These are phyloP conservation scores for Plectus sambesii DNA, from an alignment of 1,140 invertebrate genomes.

Conservation along the genomic window DNA sequence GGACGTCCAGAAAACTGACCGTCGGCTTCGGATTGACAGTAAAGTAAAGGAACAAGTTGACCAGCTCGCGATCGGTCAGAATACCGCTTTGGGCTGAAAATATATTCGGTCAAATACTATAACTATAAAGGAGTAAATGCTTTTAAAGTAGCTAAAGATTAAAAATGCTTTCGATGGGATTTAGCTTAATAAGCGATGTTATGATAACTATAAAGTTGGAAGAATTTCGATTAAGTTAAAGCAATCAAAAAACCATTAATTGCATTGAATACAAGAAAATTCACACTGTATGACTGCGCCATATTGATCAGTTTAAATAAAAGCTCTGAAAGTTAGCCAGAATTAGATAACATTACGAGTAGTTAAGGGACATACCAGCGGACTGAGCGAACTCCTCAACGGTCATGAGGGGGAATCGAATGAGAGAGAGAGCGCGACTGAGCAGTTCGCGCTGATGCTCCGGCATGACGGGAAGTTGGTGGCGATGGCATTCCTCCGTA, in stretches of 20 bases:
- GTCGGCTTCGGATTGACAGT: slow-evolving; percentile 65
- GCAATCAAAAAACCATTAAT: not conserved
- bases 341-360: too few relatives aligned
- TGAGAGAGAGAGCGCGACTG: slow-evolving; percentile 57
- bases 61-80: slow-evolving; percentile 62
- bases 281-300: too few relatives aligned
- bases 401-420: slow-evolving; percentile 74
- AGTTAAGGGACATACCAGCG: slow-evolving; percentile 54
- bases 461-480: slow-evolving; percentile 57
- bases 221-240: not conserved
- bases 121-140: too few relatives aligned
- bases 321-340: too few relatives aligned
- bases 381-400: slow-evolving; percentile 73
- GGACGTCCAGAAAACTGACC: slow-evolving; percentile 56
- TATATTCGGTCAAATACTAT: too few relatives aligned
- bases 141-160: too few relatives aligned
- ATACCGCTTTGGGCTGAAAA: slow-evolving; percentile 52
- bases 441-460: slow-evolving; percentile 62
- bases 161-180: not conserved
- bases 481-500: slow-evolving; percentile 62
- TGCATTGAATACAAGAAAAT: not conserved
- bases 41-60: slow-evolving; percentile 69
- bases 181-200: not conserved
- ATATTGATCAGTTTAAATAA: too few relatives aligned
- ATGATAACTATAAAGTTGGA: slow-evolving; percentile 40